Evolutionary conservation across 2,113 vertebrate species (phyloP).

Genomic region (Thinocorus orbignyianus): DNA sequence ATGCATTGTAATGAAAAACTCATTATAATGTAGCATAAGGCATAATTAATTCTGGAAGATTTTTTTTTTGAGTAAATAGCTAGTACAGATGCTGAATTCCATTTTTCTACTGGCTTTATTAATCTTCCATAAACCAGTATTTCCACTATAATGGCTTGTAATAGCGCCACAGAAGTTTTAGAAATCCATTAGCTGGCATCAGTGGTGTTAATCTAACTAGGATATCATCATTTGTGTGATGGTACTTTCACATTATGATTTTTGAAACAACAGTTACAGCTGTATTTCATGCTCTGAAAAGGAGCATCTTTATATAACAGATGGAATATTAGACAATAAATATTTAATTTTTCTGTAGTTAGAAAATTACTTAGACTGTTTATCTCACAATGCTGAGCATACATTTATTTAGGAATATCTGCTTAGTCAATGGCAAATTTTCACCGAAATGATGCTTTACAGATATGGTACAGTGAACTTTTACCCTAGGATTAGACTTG

Average conservation of each 20-base stretch:
- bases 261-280: slow-evolving; percentile 9
- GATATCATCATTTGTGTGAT: slow-evolving; percentile 19
- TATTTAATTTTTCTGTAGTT: slow-evolving; percentile 17
- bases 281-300: neutral
- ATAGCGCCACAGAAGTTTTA: slow-evolving; percentile 64
- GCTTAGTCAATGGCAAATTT: neutral
- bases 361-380: slow-evolving; percentile 29
- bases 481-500: slow-evolving; percentile 35
- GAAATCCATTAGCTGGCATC: slow-evolving; percentile 62
- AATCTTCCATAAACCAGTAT: slow-evolving; percentile 75
- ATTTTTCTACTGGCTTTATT: slow-evolving; percentile 71
- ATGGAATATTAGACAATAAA: slow-evolving; percentile 23
- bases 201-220: slow-evolving; percentile 25
- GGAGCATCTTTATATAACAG: neutral
- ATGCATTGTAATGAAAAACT: slow-evolving; percentile 75
- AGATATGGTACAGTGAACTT: neutral
- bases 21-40: slow-evolving; percentile 67
- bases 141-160: slow-evolving; percentile 65
- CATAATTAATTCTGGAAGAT: slow-evolving; percentile 74
- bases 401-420: neutral
- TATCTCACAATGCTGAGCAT: neutral
- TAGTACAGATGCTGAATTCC: slow-evolving; percentile 62
- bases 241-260: neutral
- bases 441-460: neutral
- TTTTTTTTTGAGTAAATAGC: slow-evolving; percentile 70